phyloP scores from a whole-genome alignment of 2,888 invertebrate species.

The Spatulosminthurus flaviceps region DNA sequence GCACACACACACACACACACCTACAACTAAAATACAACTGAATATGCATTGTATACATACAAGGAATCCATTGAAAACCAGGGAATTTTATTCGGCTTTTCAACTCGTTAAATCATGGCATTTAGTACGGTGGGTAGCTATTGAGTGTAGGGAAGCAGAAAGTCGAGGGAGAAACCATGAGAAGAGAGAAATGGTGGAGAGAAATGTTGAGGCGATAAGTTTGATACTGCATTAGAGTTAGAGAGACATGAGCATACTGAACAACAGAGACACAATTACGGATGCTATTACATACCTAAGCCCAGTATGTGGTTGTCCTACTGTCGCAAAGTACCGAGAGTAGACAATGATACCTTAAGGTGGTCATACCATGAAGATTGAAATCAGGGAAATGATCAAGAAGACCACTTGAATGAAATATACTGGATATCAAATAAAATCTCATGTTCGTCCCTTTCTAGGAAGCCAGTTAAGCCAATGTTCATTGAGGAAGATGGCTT shows the following conservation, averaged over 20 bases:
- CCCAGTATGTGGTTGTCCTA: conserved; percentile 44
- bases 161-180: conserved; percentile 7
- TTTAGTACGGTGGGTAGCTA: not conserved
- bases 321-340: conserved; percentile 38
- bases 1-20: no score
- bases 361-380: conserved; percentile 32
- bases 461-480: conserved; percentile 54
- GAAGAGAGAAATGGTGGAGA: not conserved
- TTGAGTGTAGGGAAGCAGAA: not conserved
- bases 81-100: not conserved
- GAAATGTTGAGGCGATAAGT: conserved; percentile 15
- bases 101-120: conserved; percentile 3
- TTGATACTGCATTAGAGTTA: not conserved
- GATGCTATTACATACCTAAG: conserved; percentile 42
- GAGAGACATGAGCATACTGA: no score
- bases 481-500: conserved; percentile 57
- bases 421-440: conserved; percentile 52
- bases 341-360: conserved; percentile 36
- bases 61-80: not conserved
- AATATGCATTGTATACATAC: not conserved
- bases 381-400: conserved; percentile 46
- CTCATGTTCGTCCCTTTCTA: conserved; percentile 53
- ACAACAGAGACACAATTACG: conserved; percentile 34
- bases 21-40: no score
- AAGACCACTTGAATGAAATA: conserved; percentile 38